phyloP scores from a whole-genome alignment of 2,797 vertebrate genomes.

The Orientallactaga sibirica region DNA sequence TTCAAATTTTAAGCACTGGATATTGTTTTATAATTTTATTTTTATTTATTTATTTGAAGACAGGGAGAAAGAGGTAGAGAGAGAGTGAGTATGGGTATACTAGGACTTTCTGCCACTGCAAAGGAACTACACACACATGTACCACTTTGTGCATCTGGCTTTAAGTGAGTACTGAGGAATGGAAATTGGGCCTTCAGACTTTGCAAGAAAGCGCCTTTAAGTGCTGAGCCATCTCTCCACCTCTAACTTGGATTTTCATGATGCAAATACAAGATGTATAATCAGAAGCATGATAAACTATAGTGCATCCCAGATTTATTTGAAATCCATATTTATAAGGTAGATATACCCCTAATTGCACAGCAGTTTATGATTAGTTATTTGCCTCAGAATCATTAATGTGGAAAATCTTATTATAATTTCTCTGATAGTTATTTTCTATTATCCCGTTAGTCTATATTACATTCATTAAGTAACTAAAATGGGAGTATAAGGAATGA shows the following conservation, averaged over 20 bases:
- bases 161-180: no score
- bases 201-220: no score
- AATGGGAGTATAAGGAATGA: neutral
- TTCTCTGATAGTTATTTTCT: neutral
- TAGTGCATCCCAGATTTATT: neutral
- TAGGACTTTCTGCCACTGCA: no score
- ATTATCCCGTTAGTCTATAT: neutral
- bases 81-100: no score
- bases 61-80: no score
- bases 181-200: no score
- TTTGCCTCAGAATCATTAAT: constrained; percentile 33
- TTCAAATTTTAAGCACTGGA: neutral
- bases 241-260: neutral
- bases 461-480: constrained; percentile 29
- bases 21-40: no score
- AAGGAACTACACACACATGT: no score
- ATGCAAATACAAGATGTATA: neutral
- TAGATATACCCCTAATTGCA: neutral
- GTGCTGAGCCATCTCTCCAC: no score
- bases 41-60: no score
- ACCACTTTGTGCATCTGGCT: no score
- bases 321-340: constrained; percentile 18
- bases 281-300: constrained; percentile 13
- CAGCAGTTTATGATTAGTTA: neutral
- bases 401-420: neutral